Evolutionary conservation across 1,140 invertebrate genomes (phyloP).

Genomic region (Myzus persicae): DNA sequence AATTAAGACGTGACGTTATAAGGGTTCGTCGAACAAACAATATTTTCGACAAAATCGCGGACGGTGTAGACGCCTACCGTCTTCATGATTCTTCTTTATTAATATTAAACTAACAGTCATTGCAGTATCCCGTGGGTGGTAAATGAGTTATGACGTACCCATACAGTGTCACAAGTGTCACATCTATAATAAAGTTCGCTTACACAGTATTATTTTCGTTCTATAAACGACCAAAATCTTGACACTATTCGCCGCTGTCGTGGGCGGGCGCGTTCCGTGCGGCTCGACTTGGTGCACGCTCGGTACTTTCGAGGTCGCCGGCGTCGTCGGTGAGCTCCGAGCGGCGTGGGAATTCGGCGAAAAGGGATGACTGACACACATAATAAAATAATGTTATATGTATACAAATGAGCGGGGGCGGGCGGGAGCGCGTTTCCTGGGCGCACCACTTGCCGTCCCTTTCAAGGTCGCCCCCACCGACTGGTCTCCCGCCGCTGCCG

Average conservation of each 20-base stretch:
- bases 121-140: not conserved
- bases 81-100: not conserved
- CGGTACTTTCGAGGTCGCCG: not conserved
- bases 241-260: not conserved
- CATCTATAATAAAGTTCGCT: not conserved
- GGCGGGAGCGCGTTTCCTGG: not conserved
- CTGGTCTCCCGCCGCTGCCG: not conserved
- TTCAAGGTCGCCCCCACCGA: constrained; percentile 50
- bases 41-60: not conserved
- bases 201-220: not conserved
- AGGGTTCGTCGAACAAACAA: not conserved
- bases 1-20: not conserved
- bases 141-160: not conserved
- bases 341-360: constrained; percentile 14
- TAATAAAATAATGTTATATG: not conserved
- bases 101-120: not conserved
- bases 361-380: constrained; percentile 46
- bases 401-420: not conserved
- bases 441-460: constrained; percentile 8
- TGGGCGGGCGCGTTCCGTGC: too few relatives aligned
- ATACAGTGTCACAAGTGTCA: not conserved
- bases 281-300: not conserved
- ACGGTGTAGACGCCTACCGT: too few relatives aligned
- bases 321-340: not conserved
- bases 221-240: not conserved